Base-by-base conservation (phyloP, 2,113 vertebrate species). In the Myotis brandtii region DNA sequence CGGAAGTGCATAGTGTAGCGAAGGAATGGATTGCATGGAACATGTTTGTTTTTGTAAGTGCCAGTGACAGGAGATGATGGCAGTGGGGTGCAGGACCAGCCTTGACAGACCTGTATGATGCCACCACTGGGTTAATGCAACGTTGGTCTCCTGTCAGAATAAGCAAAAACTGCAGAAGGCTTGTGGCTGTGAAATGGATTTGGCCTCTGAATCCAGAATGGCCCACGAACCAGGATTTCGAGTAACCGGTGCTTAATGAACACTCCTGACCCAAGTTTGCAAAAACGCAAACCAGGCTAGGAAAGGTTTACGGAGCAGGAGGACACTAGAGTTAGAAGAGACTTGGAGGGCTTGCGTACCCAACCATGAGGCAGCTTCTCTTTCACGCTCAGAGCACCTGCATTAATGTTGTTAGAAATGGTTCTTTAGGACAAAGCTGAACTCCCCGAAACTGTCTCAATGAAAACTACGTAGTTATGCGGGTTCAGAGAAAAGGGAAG, bases 141-240 rank as follows among this genome's bases (percentile, higher is more conserved):
- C 91, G 62, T 66, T 96, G 76, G 46, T 88, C 80, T 77, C 6
- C 6, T 79, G n/a, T 85, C 54, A 92, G 67, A 96, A 92, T 95
- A 76, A 94, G 43, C 54, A 94, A 96, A 93, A 91, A 95, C 69
- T 93, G 92, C 62, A 97, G 89, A 96, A 96, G 75, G 56, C 92
- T 93, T 96, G 76, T 86, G 59, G 62, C 43, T 88, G 18, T 37
- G 66, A 66, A 40, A 88, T 88, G 37, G 48, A 77, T 92, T 92
- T 87, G 62, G 59, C 62, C 30, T 92, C 66, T 82, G n/a, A 90
- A 93, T 89, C 21, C 62, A 86, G 50, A 76, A 88, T 93, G 54
- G 82, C 52, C 88, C 75, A 80, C n/a, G 75, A 82, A 92, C 21
- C n/a, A 84, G n/a, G 75, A 75, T 93, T 92, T 94, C 91, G 5